Evolutionary conservation across 1,140 invertebrate species (phyloP).

Genomic region (Hyphantria cunea): DNA sequence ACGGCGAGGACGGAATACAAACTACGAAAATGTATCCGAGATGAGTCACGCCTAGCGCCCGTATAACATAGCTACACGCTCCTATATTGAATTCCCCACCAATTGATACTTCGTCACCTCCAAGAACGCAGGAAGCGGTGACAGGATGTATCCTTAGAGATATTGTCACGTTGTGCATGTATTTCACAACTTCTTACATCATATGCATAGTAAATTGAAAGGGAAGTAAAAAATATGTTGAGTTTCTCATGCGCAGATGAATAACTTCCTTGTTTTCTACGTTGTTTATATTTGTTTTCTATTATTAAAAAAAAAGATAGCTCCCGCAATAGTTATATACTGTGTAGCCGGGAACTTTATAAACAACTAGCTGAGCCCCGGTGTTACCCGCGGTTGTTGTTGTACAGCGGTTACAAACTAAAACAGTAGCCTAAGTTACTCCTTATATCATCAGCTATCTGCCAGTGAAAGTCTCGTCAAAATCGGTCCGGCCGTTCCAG

Average conservation of each 20-base stretch:
- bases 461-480: too few relatives aligned
- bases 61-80: conserved; percentile 34
- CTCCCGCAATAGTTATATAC: too few relatives aligned
- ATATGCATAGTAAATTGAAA: background rate
- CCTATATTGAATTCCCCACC: conserved; percentile 63
- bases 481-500: too few relatives aligned
- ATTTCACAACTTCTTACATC: conserved; percentile 2
- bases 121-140: conserved; percentile 53
- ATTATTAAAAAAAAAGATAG: too few relatives aligned
- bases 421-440: too few relatives aligned
- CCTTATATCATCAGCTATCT: too few relatives aligned
- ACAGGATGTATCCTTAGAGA: conserved; percentile 45
- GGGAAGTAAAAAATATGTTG: background rate
- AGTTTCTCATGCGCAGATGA: background rate
- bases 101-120: conserved; percentile 60
- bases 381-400: too few relatives aligned
- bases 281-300: too few relatives aligned
- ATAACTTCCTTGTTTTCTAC: too few relatives aligned
- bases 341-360: too few relatives aligned
- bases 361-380: too few relatives aligned
- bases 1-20: conserved; percentile 50
- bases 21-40: conserved; percentile 34
- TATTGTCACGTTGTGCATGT: conserved; percentile 29
- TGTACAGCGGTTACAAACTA: too few relatives aligned
- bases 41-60: conserved; percentile 42